Evolutionary conservation across 92 coral and sea anemone species (phyloP).

Genomic region (Blastomussa wellsi): DNA sequence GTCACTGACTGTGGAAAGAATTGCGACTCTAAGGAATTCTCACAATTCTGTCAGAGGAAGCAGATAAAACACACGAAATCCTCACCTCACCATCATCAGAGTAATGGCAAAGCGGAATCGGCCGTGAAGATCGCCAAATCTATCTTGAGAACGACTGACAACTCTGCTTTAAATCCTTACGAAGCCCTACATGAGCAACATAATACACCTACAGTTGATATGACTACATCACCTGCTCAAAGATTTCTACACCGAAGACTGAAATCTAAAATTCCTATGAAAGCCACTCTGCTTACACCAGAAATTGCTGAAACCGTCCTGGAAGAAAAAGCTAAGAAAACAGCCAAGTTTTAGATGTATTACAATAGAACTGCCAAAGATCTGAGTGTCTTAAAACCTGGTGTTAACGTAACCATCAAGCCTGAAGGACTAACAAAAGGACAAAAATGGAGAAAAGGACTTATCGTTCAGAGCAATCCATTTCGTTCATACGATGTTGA

Average conservation of each 20-base stretch:
- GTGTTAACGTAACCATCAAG: neutral
- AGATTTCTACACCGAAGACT: conserved; percentile 1
- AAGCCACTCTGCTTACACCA: conserved; percentile 10
- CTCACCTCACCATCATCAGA: conserved; percentile 14
- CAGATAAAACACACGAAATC: conserved; percentile 28
- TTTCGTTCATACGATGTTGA: no score
- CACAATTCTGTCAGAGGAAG: conserved; percentile 31
- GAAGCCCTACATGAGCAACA: conserved; percentile 15
- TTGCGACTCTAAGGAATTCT: conserved; percentile 17
- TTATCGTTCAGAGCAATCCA: neutral
- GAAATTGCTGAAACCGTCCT: conserved; percentile 7
- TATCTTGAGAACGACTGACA: neutral
- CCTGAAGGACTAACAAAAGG: neutral
- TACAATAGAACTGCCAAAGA: conserved; percentile 25
- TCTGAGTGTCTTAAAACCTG: conserved; percentile 10
- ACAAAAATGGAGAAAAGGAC: conserved; percentile 2
- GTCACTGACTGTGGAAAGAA: conserved; percentile 40
- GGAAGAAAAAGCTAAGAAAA: no score
- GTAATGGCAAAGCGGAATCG: conserved; percentile 4
- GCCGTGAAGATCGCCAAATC: neutral
- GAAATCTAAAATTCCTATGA: neutral
- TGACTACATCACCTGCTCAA: conserved; percentile 13
- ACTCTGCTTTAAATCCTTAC: conserved; percentile 15
- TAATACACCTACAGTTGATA: conserved; percentile 12
- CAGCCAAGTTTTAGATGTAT: conserved; percentile 8